Conservation (phyloP, 2,797 vertebrate species). For the Morus bassanus region DNA sequence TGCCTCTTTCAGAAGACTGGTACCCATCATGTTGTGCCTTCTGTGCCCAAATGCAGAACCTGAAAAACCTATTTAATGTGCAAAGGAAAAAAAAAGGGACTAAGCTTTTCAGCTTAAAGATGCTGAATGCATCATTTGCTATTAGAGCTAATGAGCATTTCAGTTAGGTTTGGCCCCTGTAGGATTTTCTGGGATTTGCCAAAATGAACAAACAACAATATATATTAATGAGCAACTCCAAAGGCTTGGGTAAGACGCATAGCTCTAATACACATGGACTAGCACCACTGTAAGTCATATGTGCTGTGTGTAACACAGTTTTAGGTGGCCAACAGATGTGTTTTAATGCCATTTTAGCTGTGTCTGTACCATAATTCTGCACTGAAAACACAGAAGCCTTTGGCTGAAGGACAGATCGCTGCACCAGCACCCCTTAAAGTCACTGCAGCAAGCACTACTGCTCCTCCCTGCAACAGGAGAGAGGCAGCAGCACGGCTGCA, state of each 20-base stretch:
- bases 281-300: not conserved
- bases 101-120: not conserved
- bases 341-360: not conserved
- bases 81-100: not conserved
- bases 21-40: not conserved
- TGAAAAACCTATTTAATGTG: not conserved
- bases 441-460: not conserved
- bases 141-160: constrained; percentile 58
- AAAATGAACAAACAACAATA: not conserved
- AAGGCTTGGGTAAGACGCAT: not conserved
- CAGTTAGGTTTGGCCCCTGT: constrained; percentile 30
- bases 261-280: not conserved
- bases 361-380: not conserved
- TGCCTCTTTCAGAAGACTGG: not conserved
- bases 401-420: not conserved
- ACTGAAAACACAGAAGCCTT: not conserved
- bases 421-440: not conserved
- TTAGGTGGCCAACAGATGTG: not conserved
- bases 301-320: not conserved
- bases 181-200: constrained; percentile 18
- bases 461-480: not conserved
- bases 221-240: constrained; percentile 41
- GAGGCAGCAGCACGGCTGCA: not conserved
- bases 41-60: not conserved
- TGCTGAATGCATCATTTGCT: constrained; percentile 3